Evolutionary conservation across 2,113 vertebrate species (phyloP).

Genomic region (Megatriorchis doriae): DNA sequence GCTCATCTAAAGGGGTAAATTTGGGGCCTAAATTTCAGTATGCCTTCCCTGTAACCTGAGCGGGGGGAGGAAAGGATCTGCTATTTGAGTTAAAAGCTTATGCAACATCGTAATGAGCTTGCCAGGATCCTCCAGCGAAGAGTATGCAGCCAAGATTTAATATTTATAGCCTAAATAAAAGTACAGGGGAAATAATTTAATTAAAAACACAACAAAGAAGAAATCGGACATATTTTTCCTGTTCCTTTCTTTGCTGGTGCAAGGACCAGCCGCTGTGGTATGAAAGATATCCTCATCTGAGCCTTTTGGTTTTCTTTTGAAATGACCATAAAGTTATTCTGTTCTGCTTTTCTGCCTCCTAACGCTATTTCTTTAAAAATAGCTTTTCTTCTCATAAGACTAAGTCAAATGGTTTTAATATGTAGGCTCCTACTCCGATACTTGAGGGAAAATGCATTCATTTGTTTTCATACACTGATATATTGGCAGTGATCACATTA

Average conservation of each 20-base stretch:
- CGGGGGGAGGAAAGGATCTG: neutral
- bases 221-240: neutral
- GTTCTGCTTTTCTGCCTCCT: neutral
- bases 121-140: neutral
- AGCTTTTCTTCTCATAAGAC: neutral
- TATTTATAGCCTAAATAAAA: slow-evolving; percentile 11
- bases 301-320: neutral
- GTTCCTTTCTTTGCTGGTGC: neutral
- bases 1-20: neutral
- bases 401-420: neutral
- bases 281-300: neutral
- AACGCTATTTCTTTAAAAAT: neutral
- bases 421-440: neutral
- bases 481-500: neutral
- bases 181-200: neutral
- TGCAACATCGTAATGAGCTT: neutral
- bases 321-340: neutral
- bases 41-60: neutral
- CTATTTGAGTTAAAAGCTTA: neutral
- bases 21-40: neutral
- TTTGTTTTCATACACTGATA: slow-evolving; percentile 15
- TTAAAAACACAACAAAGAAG: neutral
- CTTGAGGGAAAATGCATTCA: neutral
- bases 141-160: neutral
- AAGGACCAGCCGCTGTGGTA: neutral